Evolutionary conservation across 1,140 invertebrate genomes (phyloP).

Genomic region (Pseudobourletiella spinata): DNA sequence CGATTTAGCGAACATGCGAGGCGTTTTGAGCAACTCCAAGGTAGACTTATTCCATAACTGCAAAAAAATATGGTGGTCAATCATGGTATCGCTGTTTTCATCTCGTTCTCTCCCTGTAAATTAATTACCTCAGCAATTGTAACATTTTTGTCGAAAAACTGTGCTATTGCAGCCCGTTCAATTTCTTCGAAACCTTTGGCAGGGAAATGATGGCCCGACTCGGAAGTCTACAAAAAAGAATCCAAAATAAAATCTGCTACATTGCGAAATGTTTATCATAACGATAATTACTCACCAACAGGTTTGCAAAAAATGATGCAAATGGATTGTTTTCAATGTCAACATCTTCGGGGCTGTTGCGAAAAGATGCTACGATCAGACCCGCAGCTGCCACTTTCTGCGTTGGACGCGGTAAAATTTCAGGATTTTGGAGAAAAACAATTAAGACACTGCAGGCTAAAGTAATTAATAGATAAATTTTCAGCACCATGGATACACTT

Average conservation of each 20-base stretch:
- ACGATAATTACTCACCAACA: slow-evolving; percentile 47
- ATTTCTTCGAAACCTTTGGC: not conserved
- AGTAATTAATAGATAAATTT: not conserved
- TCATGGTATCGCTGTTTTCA: not conserved
- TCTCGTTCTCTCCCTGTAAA: too few relatives aligned
- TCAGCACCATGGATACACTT: not conserved
- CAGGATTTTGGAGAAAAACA: slow-evolving; percentile 58
- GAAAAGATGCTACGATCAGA: slow-evolving; percentile 50
- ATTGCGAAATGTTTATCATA: not conserved
- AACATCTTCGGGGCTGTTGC: slow-evolving; percentile 65
- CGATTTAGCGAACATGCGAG: not conserved
- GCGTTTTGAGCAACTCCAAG: not conserved
- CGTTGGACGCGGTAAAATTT: slow-evolving; percentile 54
- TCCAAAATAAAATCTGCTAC: not conserved
- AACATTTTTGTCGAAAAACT: not conserved
- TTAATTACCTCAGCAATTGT: not conserved
- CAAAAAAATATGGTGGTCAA: not conserved
- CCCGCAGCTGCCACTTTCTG: slow-evolving; percentile 54
- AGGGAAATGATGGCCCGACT: not conserved
- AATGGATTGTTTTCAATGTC: slow-evolving; percentile 60
- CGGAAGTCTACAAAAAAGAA: not conserved
- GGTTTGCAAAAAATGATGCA: slow-evolving; percentile 55
- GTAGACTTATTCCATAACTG: not conserved
- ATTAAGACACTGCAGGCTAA: slow-evolving; percentile 53
- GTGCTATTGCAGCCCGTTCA: not conserved